These are phyloP conservation scores for Fratercula arctica DNA, from an alignment of 2,797 vertebrate genomes.

Conservation along the genomic window DNA sequence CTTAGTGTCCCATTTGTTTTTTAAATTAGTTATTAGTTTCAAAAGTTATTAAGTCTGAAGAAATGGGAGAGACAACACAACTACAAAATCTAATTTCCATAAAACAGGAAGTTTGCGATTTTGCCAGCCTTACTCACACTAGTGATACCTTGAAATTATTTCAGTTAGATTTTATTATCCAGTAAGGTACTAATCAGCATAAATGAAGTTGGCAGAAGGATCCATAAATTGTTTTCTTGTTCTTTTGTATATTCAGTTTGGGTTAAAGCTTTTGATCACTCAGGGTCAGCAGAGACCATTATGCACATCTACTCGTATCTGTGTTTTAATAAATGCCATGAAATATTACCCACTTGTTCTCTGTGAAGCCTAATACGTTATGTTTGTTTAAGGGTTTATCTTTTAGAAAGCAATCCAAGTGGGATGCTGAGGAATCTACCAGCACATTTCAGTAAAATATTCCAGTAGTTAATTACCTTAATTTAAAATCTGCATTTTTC, in stretches of 20 bases:
- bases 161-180: slow-evolving; percentile 1
- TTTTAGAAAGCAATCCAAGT: background rate
- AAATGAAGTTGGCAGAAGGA: background rate
- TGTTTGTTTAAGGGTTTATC: background rate
- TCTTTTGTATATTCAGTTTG: background rate
- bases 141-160: background rate
- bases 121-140: background rate
- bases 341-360: background rate
- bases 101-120: background rate
- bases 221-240: background rate
- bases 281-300: background rate
- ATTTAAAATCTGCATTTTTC: background rate
- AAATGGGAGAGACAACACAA: background rate
- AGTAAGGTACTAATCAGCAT: background rate
- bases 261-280: background rate
- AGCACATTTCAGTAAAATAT: background rate
- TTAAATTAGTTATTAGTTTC: slow-evolving; percentile 4
- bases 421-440: background rate
- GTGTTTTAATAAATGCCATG: background rate
- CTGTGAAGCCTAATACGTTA: background rate
- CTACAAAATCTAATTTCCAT: slow-evolving; percentile 1
- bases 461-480: background rate
- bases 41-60: background rate
- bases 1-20: background rate
- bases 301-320: background rate